Evolutionary conservation across 2,113 vertebrate species (phyloP), one percentile per base, ranked within the genome.

Genomic region (Alaudala cheleensis): DNA sequence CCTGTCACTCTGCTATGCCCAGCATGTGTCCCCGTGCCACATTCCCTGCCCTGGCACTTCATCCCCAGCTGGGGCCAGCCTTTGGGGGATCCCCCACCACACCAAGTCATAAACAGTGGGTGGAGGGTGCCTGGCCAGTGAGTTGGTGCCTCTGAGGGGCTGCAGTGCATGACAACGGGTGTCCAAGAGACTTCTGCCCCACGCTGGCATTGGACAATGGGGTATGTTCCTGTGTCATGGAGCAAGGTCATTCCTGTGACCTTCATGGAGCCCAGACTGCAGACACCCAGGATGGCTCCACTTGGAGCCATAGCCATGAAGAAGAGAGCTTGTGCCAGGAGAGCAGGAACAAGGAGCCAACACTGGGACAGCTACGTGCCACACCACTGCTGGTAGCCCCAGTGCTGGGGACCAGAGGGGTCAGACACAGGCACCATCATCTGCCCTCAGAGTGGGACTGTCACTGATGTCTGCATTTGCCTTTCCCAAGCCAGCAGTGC

Each of bases 401-500:
- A 26, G 69, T 0, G 11, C 58, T 37, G 47, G 20, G n/a, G 12
- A 6, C 14, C 0, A 3, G 39, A 14, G 51, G 51, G 29, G 45
- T 54, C 72, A 56, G 21, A 42, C 7, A 19, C 9, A 45, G 49
- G 34, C 7, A 34, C 21, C 57, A 14, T 10, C 54, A 40, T 6
- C 31, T 17, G 5, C 39, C 29, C 28, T 18, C 26, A 34, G 42
- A 14, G 9, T 16, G 18, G 16, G 31, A 17, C 1, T 1, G 22
- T 34, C 0, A 0, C 26, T 26, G 60, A 2, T 0, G 0, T 54
- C 12, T 14, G 1, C 1, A 1, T 44, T 49, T 23, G 7, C 42
- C 45, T 26, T 73, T 81, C 33, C 67, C 1, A 4, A 67, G 45
- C 15, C 77, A 57, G n/a, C 4, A 1, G 42, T 57, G 22, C 77